Evolutionary conservation across 2,797 vertebrate genomes (phyloP), one percentile per base, ranked within the genome.

Genomic region (Acipenser transmontanus): DNA sequence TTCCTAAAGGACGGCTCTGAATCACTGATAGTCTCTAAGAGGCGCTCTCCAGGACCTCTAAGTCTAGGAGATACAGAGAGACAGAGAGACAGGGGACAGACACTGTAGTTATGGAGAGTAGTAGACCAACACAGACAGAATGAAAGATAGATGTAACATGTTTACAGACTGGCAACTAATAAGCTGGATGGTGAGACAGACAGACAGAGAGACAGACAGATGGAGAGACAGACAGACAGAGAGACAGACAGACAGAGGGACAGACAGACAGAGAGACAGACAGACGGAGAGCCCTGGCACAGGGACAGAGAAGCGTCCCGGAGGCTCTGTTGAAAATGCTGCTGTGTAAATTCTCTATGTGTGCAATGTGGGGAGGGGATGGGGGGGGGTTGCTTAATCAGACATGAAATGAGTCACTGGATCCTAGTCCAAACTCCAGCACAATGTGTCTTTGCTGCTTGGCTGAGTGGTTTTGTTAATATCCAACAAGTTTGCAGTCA

Each of bases 401-500:
- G 54, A 57, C 54, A 57, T 13, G 11, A 11, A 12, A n/a, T 57
- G 54, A 57, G 54, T 57, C 54, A 57, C 12, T 57, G 54, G 54
- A 57, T 57, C 54, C 54, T 57, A 1, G 54, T 57, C 54, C 54
- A 57, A 57, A 57, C 9, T 57, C 6, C 9, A 57, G 54, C 54
- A 34, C 54, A 57, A 57, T 57, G 54, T 12, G 12, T 10, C 54
- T 57, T 11, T 57, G 2, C 54, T 57, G 54, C 54, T 57, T n/a
- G 9, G 54, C 54, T 57, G 54, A n/a, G 13, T 5, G 54, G 70
- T 73, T 76, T 66, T 69, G 72, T 34, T 68, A 61, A 10, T 51
- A 68, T 71, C 77, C 78, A 70, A 49, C 72, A 71, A 75, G 75
- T 75, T 9, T 57, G 54, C 54, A 77, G 84, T 84, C 84, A 84